Conservation (phyloP, 2,888 invertebrate genomes). For the Micoletzkya japonica region DNA sequence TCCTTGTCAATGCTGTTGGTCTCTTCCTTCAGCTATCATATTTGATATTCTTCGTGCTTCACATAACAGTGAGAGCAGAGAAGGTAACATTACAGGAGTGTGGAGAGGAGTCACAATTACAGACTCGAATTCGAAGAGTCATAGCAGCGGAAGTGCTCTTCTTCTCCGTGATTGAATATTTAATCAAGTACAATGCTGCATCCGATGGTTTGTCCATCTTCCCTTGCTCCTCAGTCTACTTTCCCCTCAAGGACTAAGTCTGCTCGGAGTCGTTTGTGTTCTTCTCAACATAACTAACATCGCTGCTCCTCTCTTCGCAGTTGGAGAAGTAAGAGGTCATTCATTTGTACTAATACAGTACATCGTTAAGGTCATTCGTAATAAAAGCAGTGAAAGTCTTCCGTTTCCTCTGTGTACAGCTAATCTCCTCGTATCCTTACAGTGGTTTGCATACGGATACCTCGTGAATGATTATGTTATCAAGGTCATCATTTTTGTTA, state of each 20-base stretch:
- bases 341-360: not conserved
- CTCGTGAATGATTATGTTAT: slow-evolving; percentile 78
- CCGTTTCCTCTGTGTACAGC: slow-evolving; percentile 85
- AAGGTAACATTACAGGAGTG: slow-evolving; percentile 7
- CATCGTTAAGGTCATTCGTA: slow-evolving; percentile 73
- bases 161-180: not conserved
- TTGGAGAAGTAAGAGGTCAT: slow-evolving; percentile 36
- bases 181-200: slow-evolving; percentile 1
- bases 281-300: slow-evolving; percentile 57
- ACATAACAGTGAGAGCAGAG: slow-evolving; percentile 69
- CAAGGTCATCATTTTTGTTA: slow-evolving; percentile 70
- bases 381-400: slow-evolving; percentile 81
- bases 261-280: slow-evolving; percentile 53
- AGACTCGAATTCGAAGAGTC: slow-evolving; percentile 2
- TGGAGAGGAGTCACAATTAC: not conserved
- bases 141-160: slow-evolving; percentile 1
- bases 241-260: not conserved
- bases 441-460: slow-evolving; percentile 82
- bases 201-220: not conserved
- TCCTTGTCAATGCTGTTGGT: slow-evolving; percentile 79
- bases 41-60: slow-evolving; percentile 75
- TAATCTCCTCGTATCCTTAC: slow-evolving; percentile 77
- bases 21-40: slow-evolving; percentile 76
- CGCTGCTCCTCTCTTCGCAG: slow-evolving; percentile 50
- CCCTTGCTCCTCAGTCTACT: not conserved